Percentiles rank a stretch among this genome's conserved stretches.
Evolutionary conservation across 2,888 invertebrate species (phyloP).

Genomic region (Chymomyza fuscimana): DNA sequence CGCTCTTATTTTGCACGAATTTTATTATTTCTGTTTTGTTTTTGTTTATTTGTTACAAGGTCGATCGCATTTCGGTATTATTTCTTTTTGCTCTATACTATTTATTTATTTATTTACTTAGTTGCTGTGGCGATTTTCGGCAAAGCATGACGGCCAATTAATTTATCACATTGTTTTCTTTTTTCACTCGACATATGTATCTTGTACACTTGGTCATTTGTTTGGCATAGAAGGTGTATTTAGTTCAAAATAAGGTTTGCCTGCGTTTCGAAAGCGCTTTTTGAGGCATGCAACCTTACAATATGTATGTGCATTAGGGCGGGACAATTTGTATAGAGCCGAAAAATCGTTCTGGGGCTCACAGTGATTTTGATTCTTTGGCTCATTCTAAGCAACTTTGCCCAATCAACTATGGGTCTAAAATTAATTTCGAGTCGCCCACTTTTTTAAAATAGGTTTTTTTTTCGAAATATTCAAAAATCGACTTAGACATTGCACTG

Average conservation of each 20-base stretch:
- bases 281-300: too few relatives aligned
- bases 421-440: too few relatives aligned
- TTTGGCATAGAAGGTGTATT: neutral
- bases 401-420: too few relatives aligned
- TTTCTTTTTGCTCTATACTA: constrained; percentile 13
- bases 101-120: constrained; percentile 33
- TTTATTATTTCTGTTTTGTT: constrained; percentile 22
- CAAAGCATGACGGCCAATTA: constrained; percentile 50
- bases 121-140: constrained; percentile 32
- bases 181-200: constrained; percentile 8
- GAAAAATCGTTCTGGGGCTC: too few relatives aligned
- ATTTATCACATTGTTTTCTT: constrained; percentile 44
- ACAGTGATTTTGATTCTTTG: too few relatives aligned
- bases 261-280: too few relatives aligned
- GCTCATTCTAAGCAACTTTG: too few relatives aligned
- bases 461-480: too few relatives aligned
- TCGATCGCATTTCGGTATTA: constrained; percentile 25
- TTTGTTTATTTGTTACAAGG: constrained; percentile 23
- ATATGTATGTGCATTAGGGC: too few relatives aligned
- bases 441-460: too few relatives aligned
- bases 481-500: too few relatives aligned
- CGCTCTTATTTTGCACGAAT: constrained; percentile 23
- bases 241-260: neutral
- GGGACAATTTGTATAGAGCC: too few relatives aligned
- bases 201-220: neutral